phyloP scores from a whole-genome alignment of 1,140 invertebrate species.

The Heliconius hewitsoni region DNA sequence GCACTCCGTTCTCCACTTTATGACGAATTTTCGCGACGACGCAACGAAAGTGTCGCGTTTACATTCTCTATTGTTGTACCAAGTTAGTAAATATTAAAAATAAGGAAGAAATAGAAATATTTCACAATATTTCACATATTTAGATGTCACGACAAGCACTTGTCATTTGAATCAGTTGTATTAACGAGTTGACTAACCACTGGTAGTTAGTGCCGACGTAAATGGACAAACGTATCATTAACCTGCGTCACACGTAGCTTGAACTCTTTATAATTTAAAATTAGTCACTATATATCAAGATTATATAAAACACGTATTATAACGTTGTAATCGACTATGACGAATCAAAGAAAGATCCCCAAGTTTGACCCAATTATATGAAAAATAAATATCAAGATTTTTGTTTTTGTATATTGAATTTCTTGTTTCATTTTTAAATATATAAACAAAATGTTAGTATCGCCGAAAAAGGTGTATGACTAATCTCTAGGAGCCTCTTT shows the following conservation, averaged over 20 bases:
- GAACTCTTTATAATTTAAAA: not conserved
- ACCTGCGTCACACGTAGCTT: not conserved
- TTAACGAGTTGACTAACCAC: constrained; percentile 1
- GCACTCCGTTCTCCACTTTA: too few species aligned
- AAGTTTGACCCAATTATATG: not conserved
- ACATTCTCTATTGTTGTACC: too few species aligned
- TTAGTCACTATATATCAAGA: not conserved
- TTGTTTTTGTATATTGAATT: not conserved
- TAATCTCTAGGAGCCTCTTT: too few species aligned
- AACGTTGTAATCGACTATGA: not conserved
- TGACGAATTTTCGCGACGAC: too few species aligned
- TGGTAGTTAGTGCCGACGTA: constrained; percentile 3
- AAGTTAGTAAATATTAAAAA: too few species aligned
- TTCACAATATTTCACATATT: not conserved
- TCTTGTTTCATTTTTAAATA: not conserved
- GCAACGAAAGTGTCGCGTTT: too few species aligned
- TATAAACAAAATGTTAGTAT: not conserved
- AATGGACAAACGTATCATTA: not conserved
- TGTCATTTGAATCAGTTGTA: not conserved
- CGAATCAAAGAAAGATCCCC: not conserved
- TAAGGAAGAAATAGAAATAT: not conserved
- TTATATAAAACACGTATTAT: not conserved
- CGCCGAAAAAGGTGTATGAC: too few species aligned
- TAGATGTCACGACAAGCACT: not conserved
- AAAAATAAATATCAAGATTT: not conserved